phyloP scores from a whole-genome alignment of 2,797 vertebrate genomes.

The Otolemur crassicaudatus region DNA sequence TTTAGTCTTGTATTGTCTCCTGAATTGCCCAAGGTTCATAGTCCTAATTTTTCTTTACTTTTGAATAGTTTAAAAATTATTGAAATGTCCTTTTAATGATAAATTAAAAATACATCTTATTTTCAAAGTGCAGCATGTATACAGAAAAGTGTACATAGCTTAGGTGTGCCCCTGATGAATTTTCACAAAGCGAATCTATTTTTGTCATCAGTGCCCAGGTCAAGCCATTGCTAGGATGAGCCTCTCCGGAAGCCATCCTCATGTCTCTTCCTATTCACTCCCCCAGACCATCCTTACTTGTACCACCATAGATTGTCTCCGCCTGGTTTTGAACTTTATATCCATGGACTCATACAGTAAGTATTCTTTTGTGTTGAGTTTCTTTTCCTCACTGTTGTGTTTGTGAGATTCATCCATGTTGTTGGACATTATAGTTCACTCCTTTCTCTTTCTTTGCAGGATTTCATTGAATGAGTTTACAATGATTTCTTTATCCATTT shows the following conservation, averaged over 20 bases:
- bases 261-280: neutral
- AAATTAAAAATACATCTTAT: neutral
- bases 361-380: neutral
- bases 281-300: neutral
- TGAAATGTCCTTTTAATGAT: neutral
- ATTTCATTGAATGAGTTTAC: neutral
- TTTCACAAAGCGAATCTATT: neutral
- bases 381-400: neutral
- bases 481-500: neutral
- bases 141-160: neutral
- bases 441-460: neutral
- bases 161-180: neutral
- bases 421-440: neutral
- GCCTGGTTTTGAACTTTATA: neutral
- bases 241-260: neutral
- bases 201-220: neutral
- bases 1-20: neutral
- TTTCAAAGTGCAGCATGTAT: neutral
- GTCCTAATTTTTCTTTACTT: slow-evolving; percentile 21
- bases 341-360: neutral
- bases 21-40: neutral
- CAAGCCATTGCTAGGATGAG: neutral
- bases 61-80: slow-evolving; percentile 3
- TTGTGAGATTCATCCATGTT: neutral
- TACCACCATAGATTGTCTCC: neutral